A percentile compares a stretch with the other conserved stretches of the same genome.
Evolutionary conservation across 2,797 vertebrate species (phyloP).

Genomic region (Brotula barbata): DNA sequence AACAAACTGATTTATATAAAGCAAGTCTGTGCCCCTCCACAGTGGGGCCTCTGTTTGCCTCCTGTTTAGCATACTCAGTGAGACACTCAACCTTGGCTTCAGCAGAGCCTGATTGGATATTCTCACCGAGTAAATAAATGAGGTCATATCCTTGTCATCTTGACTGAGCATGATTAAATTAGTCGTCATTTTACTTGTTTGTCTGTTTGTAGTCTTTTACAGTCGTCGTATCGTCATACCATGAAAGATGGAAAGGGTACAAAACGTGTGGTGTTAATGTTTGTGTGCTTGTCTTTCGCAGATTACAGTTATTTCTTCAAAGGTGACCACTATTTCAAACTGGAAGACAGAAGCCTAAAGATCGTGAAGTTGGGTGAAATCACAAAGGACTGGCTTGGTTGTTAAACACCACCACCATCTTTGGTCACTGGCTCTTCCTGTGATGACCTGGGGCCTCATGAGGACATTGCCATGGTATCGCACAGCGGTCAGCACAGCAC

Average conservation of each 20-base stretch:
- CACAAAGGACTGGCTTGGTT: conserved; percentile 95
- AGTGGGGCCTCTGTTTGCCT: conserved; percentile 69
- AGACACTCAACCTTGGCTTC: conserved; percentile 23
- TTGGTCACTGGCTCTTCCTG: conserved; percentile 41
- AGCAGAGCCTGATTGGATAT: conserved; percentile 16
- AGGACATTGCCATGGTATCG: conserved; percentile 65
- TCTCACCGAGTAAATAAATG: conserved; percentile 14
- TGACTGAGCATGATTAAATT: conserved; percentile 22
- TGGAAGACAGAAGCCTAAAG: conserved; percentile 96
- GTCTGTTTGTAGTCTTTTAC: not conserved
- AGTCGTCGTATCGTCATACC: not conserved
- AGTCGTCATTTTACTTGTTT: conserved; percentile 3
- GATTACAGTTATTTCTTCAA: conserved; percentile 98
- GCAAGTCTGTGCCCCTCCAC: conserved; percentile 68
- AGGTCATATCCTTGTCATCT: conserved; percentile 6
- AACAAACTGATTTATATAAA: conserved; percentile 69
- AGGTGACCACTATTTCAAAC: conserved; percentile 91
- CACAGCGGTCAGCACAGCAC: conserved; percentile 66
- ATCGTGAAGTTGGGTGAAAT: conserved; percentile 94
- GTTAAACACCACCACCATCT: conserved; percentile 78
- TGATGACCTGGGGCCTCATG: conserved; percentile 55
- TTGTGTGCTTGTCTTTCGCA: conserved; percentile 64
- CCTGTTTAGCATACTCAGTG: conserved; percentile 50
- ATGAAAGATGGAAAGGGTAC: not conserved
- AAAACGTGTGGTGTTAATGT: conserved; percentile 8